phyloP scores from a whole-genome alignment of 2,888 invertebrate genomes.

The Andrena dorsata region DNA sequence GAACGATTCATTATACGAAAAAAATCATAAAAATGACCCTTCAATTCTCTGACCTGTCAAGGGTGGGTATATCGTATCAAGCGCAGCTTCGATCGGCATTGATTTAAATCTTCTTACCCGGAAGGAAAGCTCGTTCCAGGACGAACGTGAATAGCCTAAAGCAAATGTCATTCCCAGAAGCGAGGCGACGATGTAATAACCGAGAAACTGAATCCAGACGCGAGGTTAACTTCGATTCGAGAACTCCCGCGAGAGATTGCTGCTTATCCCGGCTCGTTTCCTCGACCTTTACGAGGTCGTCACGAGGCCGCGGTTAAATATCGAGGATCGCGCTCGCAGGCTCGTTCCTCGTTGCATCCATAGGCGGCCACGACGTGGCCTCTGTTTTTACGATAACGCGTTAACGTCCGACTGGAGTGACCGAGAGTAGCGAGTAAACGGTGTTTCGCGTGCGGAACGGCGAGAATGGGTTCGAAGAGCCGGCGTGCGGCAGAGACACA shows the following conservation, averaged over 20 bases:
- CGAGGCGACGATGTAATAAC: conserved; percentile 56
- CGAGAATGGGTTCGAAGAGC: neutral
- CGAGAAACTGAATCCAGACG: conserved; percentile 59
- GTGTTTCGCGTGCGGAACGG: conserved; percentile 17
- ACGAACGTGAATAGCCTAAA: conserved; percentile 52
- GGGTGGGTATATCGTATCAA: neutral
- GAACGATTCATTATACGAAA: too few species aligned
- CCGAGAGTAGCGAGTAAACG: conserved; percentile 19
- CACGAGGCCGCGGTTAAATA: conserved; percentile 59
- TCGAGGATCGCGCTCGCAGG: conserved; percentile 19
- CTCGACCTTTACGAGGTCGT: conserved; percentile 62
- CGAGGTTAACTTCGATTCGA: conserved; percentile 55
- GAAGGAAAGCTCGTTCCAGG: conserved; percentile 31
- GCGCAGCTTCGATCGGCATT: conserved; percentile 23
- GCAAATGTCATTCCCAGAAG: conserved; percentile 52
- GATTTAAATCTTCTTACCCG: conserved; percentile 33
- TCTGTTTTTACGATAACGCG: conserved; percentile 26
- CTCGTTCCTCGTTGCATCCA: conserved; percentile 19
- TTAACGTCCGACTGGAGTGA: conserved; percentile 13
- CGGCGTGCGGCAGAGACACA: too few species aligned
- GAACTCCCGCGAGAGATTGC: conserved; percentile 53
- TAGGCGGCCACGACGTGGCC: neutral
- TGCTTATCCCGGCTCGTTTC: conserved; percentile 61
- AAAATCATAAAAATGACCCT: too few species aligned
- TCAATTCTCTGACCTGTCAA: too few species aligned